Evolutionary conservation across 2,888 invertebrate species (phyloP), one percentile per base, ranked within the genome.

Genomic region (Caenorhabditis plicata): DNA sequence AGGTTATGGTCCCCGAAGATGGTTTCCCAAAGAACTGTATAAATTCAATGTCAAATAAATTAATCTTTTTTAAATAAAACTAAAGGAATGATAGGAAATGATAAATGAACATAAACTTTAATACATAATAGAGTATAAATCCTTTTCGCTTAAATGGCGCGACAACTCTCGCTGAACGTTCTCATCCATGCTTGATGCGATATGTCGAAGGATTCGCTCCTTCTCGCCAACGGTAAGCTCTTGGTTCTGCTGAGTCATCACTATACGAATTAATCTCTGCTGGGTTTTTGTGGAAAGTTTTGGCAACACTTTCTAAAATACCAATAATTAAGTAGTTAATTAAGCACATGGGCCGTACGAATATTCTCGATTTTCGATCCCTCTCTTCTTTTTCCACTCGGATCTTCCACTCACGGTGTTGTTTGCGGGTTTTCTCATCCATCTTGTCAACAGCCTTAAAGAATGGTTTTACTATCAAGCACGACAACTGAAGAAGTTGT

Each of bases 241-340:
- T 32, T 54, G 45, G 43, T 61, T 61, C 35, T 61, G 60, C 50
- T 61, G 60, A 1, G 54, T 54, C 60, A 61, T 54, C 39, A 61
- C 54, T 19, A 61, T 61, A 39, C 60, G 54, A 31, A 61, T 54
- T 20, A 61, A 39, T 39, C 51, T 54, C 35, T 61, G 60, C 36
- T 61, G 60, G 4, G 60, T 54, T 43, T 27, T 32, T 4, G 47
- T 61, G 5, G 60, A 61, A 1, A 61, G 42, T 54, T 50, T 61
- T 19, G 60, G 60, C 1, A 61, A 47, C 0, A 54, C 60, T 51
- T 61, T 54, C 60, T 61, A 23, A 22, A 3, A 23, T 13, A 22
- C 3, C 9, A 33, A n/a, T 33, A 17, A 33, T 9, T 9, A 9
- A n/a, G 15, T n/a, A n/a, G n/a, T n/a, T n/a, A n/a, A n/a, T n/a